phyloP scores from a whole-genome alignment of 2,888 invertebrate genomes.

The Phaonia tiefii region DNA sequence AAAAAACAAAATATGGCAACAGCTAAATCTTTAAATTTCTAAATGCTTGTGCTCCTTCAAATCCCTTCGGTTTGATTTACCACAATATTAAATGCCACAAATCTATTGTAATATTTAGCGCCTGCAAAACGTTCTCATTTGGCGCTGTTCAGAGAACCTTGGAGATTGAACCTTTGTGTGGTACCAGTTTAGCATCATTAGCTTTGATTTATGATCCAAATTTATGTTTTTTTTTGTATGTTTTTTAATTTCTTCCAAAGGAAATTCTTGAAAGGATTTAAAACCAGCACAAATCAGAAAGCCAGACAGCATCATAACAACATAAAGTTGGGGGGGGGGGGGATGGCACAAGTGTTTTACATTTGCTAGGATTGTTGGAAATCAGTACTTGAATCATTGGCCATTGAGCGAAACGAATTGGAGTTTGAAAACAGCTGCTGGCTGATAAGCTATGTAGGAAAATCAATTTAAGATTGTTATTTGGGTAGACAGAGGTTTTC shows the following conservation, averaged over 20 bases:
- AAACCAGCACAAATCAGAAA: not conserved
- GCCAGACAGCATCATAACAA: slow-evolving; percentile 14
- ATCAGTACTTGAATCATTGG: not conserved
- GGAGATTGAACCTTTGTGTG: slow-evolving; percentile 47
- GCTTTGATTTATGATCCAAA: slow-evolving; percentile 80
- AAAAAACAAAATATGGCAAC: not conserved
- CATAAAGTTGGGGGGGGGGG: too few species aligned
- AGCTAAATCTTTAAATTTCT: not conserved
- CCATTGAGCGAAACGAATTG: not conserved
- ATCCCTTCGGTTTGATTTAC: slow-evolving; percentile 58
- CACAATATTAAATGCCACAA: slow-evolving; percentile 50
- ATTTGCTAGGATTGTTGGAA: not conserved
- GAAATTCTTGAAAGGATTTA: slow-evolving; percentile 49
- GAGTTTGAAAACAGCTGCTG: not conserved
- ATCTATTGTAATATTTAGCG: slow-evolving; percentile 49
- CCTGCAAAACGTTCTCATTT: not conserved
- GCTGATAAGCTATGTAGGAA: too few species aligned
- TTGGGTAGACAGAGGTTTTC: too few species aligned
- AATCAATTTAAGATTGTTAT: too few species aligned
- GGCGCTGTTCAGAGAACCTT: slow-evolving; percentile 6
- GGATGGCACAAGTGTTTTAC: too few species aligned
- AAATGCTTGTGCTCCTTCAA: slow-evolving; percentile 14
- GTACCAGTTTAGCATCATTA: slow-evolving; percentile 79
- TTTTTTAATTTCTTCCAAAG: slow-evolving; percentile 72
- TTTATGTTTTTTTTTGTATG: slow-evolving; percentile 71